A percentile compares a stretch with the other conserved stretches of the same genome.
phyloP scores from a whole-genome alignment of 2,888 invertebrate species.

The Macrosiphum euphorbiae region DNA sequence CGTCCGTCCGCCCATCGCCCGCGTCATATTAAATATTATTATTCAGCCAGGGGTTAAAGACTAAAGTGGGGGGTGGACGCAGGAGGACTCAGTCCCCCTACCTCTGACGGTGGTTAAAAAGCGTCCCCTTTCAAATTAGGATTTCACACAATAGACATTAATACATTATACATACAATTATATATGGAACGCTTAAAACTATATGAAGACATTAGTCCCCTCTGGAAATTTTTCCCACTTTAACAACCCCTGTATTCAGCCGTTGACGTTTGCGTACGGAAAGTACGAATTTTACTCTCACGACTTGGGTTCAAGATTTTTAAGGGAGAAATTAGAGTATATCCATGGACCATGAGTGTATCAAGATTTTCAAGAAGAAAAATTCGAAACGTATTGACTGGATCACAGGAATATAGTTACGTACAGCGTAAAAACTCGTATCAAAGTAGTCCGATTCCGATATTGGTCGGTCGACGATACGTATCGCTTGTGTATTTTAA shows the following conservation, averaged over 20 bases:
- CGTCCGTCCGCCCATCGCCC: neutral
- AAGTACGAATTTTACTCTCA: neutral
- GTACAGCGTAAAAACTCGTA: neutral
- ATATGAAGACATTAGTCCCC: too few relatives aligned
- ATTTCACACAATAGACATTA: too few relatives aligned
- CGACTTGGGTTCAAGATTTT: rapidly evolving
- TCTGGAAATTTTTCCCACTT: too few relatives aligned
- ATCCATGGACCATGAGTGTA: neutral
- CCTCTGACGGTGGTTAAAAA: too few relatives aligned
- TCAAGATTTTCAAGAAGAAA: neutral
- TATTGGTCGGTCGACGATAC: neutral
- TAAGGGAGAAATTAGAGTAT: neutral
- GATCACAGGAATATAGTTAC: too few relatives aligned
- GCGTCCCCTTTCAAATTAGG: too few relatives aligned
- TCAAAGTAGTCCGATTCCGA: neutral
- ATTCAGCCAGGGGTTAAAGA: too few relatives aligned
- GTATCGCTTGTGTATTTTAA: neutral
- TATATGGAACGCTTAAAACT: too few relatives aligned
- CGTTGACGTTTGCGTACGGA: neutral
- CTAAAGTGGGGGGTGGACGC: too few relatives aligned
- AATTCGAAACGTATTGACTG: neutral
- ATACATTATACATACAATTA: too few relatives aligned
- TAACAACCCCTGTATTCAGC: too few relatives aligned
- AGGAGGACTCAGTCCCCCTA: too few relatives aligned
- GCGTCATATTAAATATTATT: neutral